Evolutionary conservation across 2,888 invertebrate genomes (phyloP).

Genomic region (Eulithis prunata): DNA sequence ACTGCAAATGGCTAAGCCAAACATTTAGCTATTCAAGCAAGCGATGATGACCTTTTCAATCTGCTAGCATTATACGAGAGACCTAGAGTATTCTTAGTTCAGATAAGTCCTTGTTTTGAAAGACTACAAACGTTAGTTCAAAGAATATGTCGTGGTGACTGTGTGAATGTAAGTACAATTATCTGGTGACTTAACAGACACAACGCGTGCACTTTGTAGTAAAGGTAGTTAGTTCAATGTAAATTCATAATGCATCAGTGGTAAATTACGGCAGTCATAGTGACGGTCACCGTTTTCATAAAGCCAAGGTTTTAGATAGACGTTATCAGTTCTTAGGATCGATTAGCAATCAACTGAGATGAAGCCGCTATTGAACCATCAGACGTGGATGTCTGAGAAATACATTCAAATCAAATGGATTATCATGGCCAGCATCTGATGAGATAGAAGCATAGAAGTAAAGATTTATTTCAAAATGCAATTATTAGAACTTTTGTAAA

Average conservation of each 20-base stretch:
- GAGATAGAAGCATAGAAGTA: neutral
- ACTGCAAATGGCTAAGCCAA: conserved; percentile 5
- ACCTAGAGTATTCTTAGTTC: conserved; percentile 8
- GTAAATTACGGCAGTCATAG: neutral
- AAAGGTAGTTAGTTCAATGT: no score
- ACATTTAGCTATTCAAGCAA: conserved; percentile 28
- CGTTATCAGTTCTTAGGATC: conserved; percentile 38
- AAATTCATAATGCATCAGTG: neutral
- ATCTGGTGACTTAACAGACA: no score
- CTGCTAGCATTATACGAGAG: conserved; percentile 12
- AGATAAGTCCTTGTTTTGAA: neutral
- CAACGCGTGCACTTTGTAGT: no score
- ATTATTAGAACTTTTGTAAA: conserved; percentile 7
- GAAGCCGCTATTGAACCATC: conserved; percentile 40
- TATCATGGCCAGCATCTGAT: neutral
- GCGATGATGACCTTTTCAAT: conserved; percentile 29
- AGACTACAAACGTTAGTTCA: neutral
- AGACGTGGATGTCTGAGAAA: conserved; percentile 26
- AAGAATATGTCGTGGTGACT: no score
- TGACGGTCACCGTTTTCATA: neutral
- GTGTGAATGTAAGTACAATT: no score
- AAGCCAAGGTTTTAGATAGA: conserved; percentile 24
- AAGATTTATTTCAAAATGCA: conserved; percentile 15
- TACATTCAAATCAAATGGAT: conserved; percentile 19
- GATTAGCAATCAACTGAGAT: conserved; percentile 37